These are phyloP conservation scores for Philotrypesis tridentata DNA, from an alignment of 1,140 invertebrate genomes.

Conservation along the genomic window DNA sequence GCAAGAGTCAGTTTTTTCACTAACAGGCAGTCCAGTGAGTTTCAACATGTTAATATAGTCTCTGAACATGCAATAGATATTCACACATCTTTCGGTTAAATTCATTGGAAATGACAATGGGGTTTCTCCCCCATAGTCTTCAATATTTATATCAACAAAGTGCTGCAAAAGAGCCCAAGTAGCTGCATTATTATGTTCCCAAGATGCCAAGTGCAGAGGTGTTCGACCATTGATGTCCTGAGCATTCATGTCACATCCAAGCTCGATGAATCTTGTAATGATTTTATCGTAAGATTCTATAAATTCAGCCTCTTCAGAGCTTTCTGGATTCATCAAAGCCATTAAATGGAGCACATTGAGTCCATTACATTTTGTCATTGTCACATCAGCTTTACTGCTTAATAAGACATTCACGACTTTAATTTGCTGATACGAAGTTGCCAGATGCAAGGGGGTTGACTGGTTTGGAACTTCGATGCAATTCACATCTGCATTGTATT, in stretches of 20 bases:
- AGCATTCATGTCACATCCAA: constrained; percentile 20
- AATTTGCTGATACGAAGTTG: constrained; percentile 13
- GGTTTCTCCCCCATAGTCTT: constrained; percentile 32
- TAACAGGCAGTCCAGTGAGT: constrained; percentile 9
- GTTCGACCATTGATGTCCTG: constrained; percentile 35
- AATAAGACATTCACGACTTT: constrained; percentile 10
- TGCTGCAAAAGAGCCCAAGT: constrained; percentile 19
- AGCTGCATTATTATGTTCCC: constrained; percentile 12
- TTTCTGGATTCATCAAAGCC: constrained; percentile 22
- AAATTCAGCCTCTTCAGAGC: background rate
- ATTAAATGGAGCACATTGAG: constrained; percentile 34
- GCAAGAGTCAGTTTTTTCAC: background rate
- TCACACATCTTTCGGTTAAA: background rate
- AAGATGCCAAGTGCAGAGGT: constrained; percentile 33
- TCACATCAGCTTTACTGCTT: constrained; percentile 8
- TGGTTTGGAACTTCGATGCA: background rate
- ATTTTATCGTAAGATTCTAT: constrained; percentile 34
- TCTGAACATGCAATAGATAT: constrained; percentile 19
- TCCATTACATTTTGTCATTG: background rate
- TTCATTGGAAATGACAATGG: constrained; percentile 22
- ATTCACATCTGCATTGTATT: constrained; percentile 37
- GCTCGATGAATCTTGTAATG: constrained; percentile 6
- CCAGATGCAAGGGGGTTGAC: constrained; percentile 35
- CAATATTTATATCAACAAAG: constrained; percentile 34
- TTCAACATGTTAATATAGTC: constrained; percentile 29